phyloP scores from a whole-genome alignment of 2,113 vertebrate genomes.

The Eublepharis macularius region DNA sequence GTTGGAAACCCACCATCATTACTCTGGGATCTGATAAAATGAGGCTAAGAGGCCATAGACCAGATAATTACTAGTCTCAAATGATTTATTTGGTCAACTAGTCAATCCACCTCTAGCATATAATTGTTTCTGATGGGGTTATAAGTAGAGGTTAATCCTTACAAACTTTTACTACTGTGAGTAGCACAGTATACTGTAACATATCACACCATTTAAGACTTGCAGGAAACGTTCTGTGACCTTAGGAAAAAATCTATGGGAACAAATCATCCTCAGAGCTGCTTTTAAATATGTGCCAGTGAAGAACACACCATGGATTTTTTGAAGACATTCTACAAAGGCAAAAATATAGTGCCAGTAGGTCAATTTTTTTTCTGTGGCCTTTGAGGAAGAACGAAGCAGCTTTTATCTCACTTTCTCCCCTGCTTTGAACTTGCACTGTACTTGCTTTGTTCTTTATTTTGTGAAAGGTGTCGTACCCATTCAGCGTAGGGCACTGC shows the following conservation, averaged over 20 bases:
- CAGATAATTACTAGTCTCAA: accelerated
- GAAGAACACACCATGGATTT: neutral
- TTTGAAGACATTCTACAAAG: conserved; percentile 1
- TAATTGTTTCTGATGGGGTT: neutral
- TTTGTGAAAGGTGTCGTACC: neutral
- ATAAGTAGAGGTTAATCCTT: neutral
- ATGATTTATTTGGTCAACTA: conserved; percentile 1
- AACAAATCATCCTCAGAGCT: neutral
- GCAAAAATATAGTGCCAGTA: neutral
- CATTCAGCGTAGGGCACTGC: neutral
- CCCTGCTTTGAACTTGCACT: neutral
- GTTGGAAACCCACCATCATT: neutral
- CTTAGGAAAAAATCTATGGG: neutral
- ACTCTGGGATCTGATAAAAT: neutral
- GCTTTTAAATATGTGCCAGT: conserved; percentile 18
- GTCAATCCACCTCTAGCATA: neutral
- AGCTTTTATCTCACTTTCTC: neutral
- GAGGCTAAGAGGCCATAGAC: neutral
- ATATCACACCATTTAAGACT: neutral
- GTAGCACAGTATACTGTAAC: neutral
- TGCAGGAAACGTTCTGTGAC: neutral
- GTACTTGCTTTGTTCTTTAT: conserved; percentile 1
- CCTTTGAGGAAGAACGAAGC: conserved; percentile 21
- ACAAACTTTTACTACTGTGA: neutral
- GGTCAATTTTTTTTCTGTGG: conserved; percentile 1